Percentiles rank a stretch among this genome's conserved stretches.
Conservation (phyloP, 1,140 invertebrate species). For the Uloborus diversus region DNA sequence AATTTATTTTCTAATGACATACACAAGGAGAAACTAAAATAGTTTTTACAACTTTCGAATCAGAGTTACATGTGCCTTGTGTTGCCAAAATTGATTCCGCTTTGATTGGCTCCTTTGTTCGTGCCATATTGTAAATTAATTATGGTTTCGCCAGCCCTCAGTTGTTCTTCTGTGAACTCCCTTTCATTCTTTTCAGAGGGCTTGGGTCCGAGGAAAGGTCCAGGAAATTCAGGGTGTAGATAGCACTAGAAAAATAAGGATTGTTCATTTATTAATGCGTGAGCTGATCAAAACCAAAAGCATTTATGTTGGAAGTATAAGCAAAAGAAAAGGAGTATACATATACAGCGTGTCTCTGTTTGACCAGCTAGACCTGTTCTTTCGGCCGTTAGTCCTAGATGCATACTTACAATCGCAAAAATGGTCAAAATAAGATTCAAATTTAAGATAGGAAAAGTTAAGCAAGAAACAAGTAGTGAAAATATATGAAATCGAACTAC, state of each 20-base stretch:
- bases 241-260: constrained; percentile 74
- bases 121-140: constrained; percentile 92
- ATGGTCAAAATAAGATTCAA: too few relatives aligned
- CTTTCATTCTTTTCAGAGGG: constrained; percentile 86
- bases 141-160: constrained; percentile 82
- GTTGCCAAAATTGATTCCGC: constrained; percentile 90
- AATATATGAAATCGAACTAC: too few relatives aligned
- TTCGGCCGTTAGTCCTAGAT: too few relatives aligned
- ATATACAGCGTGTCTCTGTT: too few relatives aligned
- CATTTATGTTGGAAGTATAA: too few relatives aligned
- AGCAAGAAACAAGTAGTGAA: too few relatives aligned
- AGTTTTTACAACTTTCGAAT: constrained; percentile 30
- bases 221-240: constrained; percentile 85
- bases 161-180: constrained; percentile 87
- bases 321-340: too few relatives aligned
- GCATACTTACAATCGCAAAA: too few relatives aligned
- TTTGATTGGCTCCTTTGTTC: constrained; percentile 88
- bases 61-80: constrained; percentile 66
- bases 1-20: constrained; percentile 20
- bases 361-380: too few relatives aligned
- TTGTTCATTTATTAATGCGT: too few relatives aligned
- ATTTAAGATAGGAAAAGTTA: too few relatives aligned
- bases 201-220: constrained; percentile 84
- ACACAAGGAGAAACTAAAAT: constrained; percentile 17
- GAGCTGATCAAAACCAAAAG: too few relatives aligned